Base-by-base conservation (phyloP, 2,797 vertebrate genomes). In the Acanthurus leucopareius region DNA sequence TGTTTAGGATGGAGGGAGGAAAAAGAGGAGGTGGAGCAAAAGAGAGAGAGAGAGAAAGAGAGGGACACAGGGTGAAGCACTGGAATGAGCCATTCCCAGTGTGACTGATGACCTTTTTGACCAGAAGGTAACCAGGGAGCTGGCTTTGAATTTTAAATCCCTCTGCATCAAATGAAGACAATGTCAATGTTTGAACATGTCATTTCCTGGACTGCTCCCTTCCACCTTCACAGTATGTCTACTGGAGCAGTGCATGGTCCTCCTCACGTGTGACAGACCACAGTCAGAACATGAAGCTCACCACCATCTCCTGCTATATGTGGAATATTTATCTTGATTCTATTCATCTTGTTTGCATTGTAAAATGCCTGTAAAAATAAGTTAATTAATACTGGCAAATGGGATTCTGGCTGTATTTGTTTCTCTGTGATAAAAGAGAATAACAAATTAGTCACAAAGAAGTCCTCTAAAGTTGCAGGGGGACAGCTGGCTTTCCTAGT, bases 131-230 rank as follows among this genome's bases (percentile, higher is more conserved):
- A 73, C 44, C 45, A 64, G 74, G 60, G 53, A 76, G 48, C 52
- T 6, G 62, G 65, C 80, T 88, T 79, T 82, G 69, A 85, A 83
- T 88, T 73, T 85, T 15, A 84, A 88, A 84, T 86, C 80, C 86
- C 79, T 73, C 66, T 38, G 61, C 51, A 83, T 73, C 52, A 57
- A 57, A 71, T 53, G 10, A 73, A 63, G 56, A 71, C 73, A 74
- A 71, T 78, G 80, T 82, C 75, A 77, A 15, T 74, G 75, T 87
- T 62, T 64, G 75, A 83, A 52, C 28, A 69, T 58, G 53, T 74
- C 58, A 20, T 66, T 0, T 6, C 15, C 25, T 51, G 7, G 15
- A 25, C 38, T 78, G 22, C 38, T 7, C 58, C n/a, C 15, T 40
- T 7, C 77, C 44, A 48, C 28, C 48, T 69, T 78, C 61, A 80